These are phyloP conservation scores for Chloroceryle amazona DNA, from an alignment of 2,797 vertebrate species.

Conservation along the genomic window DNA sequence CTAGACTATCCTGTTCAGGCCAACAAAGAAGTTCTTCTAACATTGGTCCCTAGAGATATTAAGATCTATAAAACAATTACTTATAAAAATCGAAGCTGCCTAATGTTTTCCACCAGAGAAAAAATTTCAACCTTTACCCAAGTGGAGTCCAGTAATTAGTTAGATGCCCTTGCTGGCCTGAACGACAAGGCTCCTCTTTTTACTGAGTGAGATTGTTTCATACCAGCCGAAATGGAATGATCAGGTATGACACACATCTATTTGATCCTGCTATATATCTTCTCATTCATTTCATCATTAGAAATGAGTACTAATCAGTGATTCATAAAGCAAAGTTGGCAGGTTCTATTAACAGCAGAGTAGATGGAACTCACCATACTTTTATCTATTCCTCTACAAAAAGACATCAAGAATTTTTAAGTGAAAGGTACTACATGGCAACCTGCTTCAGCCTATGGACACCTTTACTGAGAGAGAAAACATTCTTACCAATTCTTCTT, in stretches of 20 bases:
- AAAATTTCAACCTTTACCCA: not conserved
- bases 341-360: not conserved
- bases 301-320: not conserved
- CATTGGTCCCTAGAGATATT: not conserved
- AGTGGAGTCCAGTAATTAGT: not conserved
- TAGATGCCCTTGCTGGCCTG: not conserved
- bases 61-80: not conserved
- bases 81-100: not conserved
- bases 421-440: not conserved
- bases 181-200: not conserved
- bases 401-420: not conserved
- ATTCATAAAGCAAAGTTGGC: not conserved
- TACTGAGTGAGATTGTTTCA: not conserved
- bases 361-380: not conserved
- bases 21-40: not conserved
- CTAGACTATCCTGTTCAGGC: not conserved
- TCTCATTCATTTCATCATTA: not conserved
- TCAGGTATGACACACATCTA: not conserved
- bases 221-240: not conserved
- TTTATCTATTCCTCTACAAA: not conserved
- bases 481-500: not conserved
- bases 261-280: not conserved
- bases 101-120: not conserved
- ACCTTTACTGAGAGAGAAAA: not conserved
- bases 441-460: not conserved